phyloP scores from a whole-genome alignment of 1,140 invertebrate genomes.

The Drosophila orena region DNA sequence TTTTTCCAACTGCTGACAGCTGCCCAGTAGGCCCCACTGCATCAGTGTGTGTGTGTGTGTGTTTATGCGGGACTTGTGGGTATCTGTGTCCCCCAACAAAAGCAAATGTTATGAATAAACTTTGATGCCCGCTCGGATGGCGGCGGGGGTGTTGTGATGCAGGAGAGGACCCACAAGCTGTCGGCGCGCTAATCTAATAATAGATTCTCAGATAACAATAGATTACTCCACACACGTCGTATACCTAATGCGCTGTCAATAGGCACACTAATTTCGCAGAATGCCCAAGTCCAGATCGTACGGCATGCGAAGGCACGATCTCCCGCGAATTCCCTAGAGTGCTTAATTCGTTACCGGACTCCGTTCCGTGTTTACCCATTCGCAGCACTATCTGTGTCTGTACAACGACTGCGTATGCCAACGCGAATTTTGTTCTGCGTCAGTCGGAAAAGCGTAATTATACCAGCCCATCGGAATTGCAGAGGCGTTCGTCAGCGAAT shows the following conservation, averaged over 20 bases:
- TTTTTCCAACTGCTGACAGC: conserved; percentile 57
- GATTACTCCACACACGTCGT: conserved; percentile 37
- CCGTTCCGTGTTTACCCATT: conserved; percentile 26
- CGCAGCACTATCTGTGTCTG: conserved; percentile 46
- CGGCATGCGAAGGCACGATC: no score
- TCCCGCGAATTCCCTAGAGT: no score
- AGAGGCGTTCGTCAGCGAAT: conserved; percentile 3
- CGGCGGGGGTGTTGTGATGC: no score
- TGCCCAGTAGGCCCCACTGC: conserved; percentile 51
- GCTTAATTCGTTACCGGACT: background rate
- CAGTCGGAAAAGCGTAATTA: conserved; percentile 50
- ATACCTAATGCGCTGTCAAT: no score
- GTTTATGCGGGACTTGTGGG: no score
- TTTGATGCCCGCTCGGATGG: conserved; percentile 21
- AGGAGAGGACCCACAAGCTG: conserved; percentile 18
- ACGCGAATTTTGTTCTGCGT: conserved; percentile 44
- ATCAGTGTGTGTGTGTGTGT: conserved; percentile 7
- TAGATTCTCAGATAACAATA: conserved; percentile 48
- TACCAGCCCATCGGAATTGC: conserved; percentile 4
- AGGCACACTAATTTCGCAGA: no score
- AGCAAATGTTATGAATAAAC: conserved; percentile 56
- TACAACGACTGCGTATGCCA: no score
- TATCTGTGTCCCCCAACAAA: conserved; percentile 60
- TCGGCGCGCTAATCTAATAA: conserved; percentile 40
- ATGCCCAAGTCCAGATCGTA: no score